phyloP scores from a whole-genome alignment of 2,888 invertebrate species.

The Criorhina ranunculi region DNA sequence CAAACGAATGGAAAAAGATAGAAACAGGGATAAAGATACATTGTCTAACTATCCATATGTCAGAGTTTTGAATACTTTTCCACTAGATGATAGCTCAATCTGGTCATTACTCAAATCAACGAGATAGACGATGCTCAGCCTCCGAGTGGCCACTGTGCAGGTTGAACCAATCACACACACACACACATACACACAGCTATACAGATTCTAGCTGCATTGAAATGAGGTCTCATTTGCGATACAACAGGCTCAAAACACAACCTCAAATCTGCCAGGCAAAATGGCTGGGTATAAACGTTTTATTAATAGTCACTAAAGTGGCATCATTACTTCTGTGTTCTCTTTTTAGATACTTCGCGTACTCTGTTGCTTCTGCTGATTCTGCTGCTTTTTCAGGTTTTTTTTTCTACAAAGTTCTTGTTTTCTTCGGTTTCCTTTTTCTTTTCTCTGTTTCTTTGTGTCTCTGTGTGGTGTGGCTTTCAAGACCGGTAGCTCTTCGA shows the following conservation, averaged over 20 bases:
- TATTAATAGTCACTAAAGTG: conserved; percentile 76
- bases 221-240: conserved; percentile 74
- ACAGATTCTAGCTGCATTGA: conserved; percentile 17
- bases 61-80: conserved; percentile 44
- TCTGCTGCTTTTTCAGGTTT: background rate
- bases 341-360: conserved; percentile 13
- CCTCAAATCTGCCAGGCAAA: conserved; percentile 61
- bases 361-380: conserved; percentile 38
- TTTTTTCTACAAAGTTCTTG: conserved; percentile 20
- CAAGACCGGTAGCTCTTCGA: conserved; percentile 68
- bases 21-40: background rate
- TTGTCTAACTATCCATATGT: conserved; percentile 40
- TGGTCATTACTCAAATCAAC: conserved; percentile 71
- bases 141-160: conserved; percentile 58
- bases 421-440: conserved; percentile 44
- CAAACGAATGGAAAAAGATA: conserved; percentile 7
- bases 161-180: background rate
- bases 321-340: conserved; percentile 66
- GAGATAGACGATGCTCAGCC: conserved; percentile 50
- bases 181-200: conserved; percentile 5
- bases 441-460: conserved; percentile 52
- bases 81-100: conserved; percentile 75
- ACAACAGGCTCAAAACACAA: conserved; percentile 39
- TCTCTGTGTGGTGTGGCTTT: conserved; percentile 22
- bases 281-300: conserved; percentile 73